phyloP scores from a whole-genome alignment of 2,113 vertebrate genomes.

The Seriola aureovittata region DNA sequence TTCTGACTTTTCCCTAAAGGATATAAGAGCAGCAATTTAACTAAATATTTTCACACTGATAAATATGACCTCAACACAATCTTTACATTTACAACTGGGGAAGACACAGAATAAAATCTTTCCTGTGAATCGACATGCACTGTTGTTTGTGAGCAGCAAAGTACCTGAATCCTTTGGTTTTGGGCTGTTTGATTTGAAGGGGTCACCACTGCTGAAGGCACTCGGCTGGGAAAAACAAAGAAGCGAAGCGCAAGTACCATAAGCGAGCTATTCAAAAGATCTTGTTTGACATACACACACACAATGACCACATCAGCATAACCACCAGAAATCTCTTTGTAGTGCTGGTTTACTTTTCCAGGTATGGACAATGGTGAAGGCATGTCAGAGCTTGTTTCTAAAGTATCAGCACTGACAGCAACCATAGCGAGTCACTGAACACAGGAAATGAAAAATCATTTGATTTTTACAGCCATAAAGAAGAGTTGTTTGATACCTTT shows the following conservation, averaged over 20 bases:
- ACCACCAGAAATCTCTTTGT: neutral
- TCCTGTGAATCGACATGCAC: neutral
- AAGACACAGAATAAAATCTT: neutral
- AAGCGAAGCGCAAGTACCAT: slow-evolving; percentile 13
- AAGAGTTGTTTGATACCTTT: slow-evolving; percentile 84
- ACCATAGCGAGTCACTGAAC: neutral
- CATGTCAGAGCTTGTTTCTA: neutral
- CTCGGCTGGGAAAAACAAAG: slow-evolving; percentile 83
- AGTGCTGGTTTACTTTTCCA: slow-evolving; percentile 4
- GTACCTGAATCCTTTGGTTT: slow-evolving; percentile 92
- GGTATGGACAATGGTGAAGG: neutral
- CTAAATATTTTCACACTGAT: too few species aligned
- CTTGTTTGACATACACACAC: slow-evolving; percentile 19
- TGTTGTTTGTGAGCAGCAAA: neutral
- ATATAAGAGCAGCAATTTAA: too few species aligned
- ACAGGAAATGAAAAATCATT: neutral
- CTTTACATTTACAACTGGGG: slow-evolving; percentile 4
- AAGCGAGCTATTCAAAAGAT: slow-evolving; percentile 8
- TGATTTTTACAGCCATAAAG: neutral
- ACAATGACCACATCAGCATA: neutral
- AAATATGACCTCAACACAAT: neutral
- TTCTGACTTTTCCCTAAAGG: too few species aligned
- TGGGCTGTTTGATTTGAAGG: slow-evolving; percentile 85
- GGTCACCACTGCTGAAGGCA: slow-evolving; percentile 88
- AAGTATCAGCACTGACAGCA: neutral